A percentile compares a stretch with the other conserved stretches of the same genome.
Evolutionary conservation across 2,888 invertebrate species (phyloP).

Genomic region (Trachelus tabidus): DNA sequence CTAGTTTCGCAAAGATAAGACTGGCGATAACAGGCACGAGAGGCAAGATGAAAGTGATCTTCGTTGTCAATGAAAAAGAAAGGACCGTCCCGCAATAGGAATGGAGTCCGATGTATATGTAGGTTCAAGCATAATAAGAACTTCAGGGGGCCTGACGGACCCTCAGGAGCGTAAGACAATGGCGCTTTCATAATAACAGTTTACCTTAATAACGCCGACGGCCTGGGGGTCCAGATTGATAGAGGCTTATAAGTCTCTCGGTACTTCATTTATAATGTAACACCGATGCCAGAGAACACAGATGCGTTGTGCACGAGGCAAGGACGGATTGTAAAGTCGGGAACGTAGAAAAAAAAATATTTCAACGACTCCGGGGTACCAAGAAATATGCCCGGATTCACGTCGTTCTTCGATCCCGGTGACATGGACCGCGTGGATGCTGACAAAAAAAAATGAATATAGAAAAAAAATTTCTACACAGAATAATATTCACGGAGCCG

Average conservation of each 20-base stretch:
- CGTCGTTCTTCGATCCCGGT: no score
- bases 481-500: no score
- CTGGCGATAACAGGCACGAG: not conserved
- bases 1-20: not conserved
- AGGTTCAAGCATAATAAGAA: not conserved
- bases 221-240: conserved; percentile 15
- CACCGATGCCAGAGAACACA: conserved; percentile 14
- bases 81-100: no score
- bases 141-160: conserved; percentile 10
- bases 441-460: no score
- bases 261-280: conserved; percentile 14
- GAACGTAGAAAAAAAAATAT: no score
- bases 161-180: conserved; percentile 17
- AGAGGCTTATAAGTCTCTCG: conserved; percentile 13
- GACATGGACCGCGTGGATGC: no score
- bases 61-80: no score
- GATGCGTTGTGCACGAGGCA: conserved; percentile 11
- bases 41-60: no score
- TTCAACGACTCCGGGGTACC: no score
- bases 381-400: no score
- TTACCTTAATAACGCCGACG: conserved; percentile 18
- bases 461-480: no score
- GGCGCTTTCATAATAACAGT: conserved; percentile 15
- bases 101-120: not conserved
- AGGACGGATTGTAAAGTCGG: no score